Evolutionary conservation across 1,140 invertebrate species (phyloP), one percentile per base, ranked within the genome.

Genomic region (Pachypeltis micranthus): DNA sequence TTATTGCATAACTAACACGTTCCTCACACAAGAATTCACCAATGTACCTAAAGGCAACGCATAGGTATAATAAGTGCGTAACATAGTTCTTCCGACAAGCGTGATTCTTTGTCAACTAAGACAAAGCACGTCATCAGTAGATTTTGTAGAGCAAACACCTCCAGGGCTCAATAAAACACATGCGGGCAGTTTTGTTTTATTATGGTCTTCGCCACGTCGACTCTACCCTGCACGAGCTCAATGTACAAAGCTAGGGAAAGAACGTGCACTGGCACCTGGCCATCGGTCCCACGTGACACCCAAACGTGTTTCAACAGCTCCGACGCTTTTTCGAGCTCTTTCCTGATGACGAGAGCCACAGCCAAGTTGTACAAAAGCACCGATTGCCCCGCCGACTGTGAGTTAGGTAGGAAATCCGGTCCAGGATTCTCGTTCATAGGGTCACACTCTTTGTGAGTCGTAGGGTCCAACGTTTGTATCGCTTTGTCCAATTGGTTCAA

Each of bases 401-500:
- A 84, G 61, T 79, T 79, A 1, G 88, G 86, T 69, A 81, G 84
- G 88, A 88, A 91, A 63, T 78, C 74, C 75, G 63, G 39, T 28
- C 39, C 39, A 7, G 51, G 56, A 19, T 29, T 34, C 34, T 67
- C 64, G 29, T 66, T 47, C 16, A 63, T 21, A 71, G 70, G 19
- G 70, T 74, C 59, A 29, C 85, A 74, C 70, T 87, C 80, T 58
- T 76, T 78, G 1, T 92, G 81, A 71, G 82, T 80, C 34, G 89
- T 85, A 2, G 87, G 88, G 70, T 93, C 89, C 25, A 96, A 77
- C 74, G 92, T 84, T 63, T 89, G 83, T 21, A 93, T 80, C 1
- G 92, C 92, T 74, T 95, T 91, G 2, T 79, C 77, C 47, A 91
- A 85, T 77, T 85, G 83, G 70, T 94, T 87, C 70, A 93, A 74